Evolutionary conservation across 2,797 vertebrate species (phyloP).

Genomic region (Chaetodon trifasciatus): DNA sequence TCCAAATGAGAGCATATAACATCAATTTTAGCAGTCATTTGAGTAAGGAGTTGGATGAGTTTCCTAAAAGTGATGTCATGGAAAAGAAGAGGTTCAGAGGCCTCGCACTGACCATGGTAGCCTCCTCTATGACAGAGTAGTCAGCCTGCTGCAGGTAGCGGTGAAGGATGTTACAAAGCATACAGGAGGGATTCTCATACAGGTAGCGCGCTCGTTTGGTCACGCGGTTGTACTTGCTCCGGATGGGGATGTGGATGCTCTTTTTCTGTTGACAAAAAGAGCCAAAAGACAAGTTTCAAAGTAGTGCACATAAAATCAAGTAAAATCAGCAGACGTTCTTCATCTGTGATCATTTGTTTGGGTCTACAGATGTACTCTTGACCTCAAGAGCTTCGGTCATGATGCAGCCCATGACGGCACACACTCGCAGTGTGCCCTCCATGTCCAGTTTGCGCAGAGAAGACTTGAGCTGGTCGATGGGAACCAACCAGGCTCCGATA

Average conservation of each 20-base stretch:
- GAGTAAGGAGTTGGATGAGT: not conserved
- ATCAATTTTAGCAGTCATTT: constrained; percentile 3
- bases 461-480: constrained; percentile 98
- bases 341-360: not conserved
- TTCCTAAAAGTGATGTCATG: not conserved
- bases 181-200: constrained; percentile 97
- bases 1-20: not conserved
- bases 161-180: constrained; percentile 97
- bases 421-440: constrained; percentile 92
- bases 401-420: constrained; percentile 99
- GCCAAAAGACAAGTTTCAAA: not conserved
- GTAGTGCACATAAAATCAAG: not conserved
- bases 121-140: constrained; percentile 96
- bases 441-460: constrained; percentile 95
- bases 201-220: constrained; percentile 95
- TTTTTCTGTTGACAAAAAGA: constrained; percentile 89
- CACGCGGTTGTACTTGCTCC: constrained; percentile 97
- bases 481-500: constrained; percentile 96
- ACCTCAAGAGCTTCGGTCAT: constrained; percentile 99
- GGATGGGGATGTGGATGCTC: constrained; percentile 95
- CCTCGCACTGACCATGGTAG: constrained; percentile 91
- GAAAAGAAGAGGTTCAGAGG: not conserved
- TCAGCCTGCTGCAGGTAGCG: constrained; percentile 97
- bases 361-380: constrained; percentile 20
- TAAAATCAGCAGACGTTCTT: not conserved